phyloP scores from a whole-genome alignment of 1,140 invertebrate genomes.

The Microplitis mediator region DNA sequence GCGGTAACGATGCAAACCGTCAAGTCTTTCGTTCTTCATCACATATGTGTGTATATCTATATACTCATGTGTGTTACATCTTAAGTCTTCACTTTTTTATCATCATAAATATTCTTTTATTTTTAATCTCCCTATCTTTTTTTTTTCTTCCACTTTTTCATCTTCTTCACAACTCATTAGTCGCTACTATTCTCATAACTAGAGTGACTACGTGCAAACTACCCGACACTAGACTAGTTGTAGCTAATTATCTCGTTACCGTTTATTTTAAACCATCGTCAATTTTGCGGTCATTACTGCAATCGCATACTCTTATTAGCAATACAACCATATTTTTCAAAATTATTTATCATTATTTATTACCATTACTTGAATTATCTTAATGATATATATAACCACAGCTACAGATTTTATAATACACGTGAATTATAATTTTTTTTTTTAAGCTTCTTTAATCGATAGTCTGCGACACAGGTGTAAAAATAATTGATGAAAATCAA shows the following conservation, averaged over 20 bases:
- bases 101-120: background rate
- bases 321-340: background rate
- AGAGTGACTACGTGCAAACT: too few relatives aligned
- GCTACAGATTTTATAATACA: too few relatives aligned
- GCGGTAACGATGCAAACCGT: slow-evolving; percentile 30
- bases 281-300: background rate
- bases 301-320: background rate
- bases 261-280: background rate
- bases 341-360: background rate
- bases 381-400: background rate
- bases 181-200: background rate
- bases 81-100: background rate
- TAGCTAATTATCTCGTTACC: background rate
- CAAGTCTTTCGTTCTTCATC: background rate
- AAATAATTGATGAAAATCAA: too few relatives aligned
- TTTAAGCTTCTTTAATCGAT: too few relatives aligned
- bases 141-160: background rate
- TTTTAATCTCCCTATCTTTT: background rate
- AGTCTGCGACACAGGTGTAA: too few relatives aligned
- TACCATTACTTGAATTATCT: background rate
- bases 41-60: background rate
- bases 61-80: background rate
- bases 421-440: too few relatives aligned
- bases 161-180: background rate
- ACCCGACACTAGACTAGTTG: background rate